A percentile compares a stretch with the other conserved stretches of the same genome.
These are phyloP conservation scores for Caenorhabditis drosophilae DNA, from an alignment of 2,888 invertebrate species.

Conservation along the genomic window DNA sequence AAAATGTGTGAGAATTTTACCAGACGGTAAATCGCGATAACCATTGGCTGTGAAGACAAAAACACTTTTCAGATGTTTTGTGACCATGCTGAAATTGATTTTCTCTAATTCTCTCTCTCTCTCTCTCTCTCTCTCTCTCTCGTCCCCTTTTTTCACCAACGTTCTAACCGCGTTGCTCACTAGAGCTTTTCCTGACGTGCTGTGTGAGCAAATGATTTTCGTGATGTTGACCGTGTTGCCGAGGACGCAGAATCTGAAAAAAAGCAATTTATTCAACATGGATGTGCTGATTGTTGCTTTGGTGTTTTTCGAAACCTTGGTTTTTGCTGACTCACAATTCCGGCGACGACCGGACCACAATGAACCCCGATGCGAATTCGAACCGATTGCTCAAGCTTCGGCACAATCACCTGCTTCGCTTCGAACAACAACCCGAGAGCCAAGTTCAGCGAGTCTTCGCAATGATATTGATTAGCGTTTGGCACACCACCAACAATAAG, in stretches of 20 bases:
- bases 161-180: conserved; percentile 59
- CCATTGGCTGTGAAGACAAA: conserved; percentile 61
- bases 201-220: conserved; percentile 44
- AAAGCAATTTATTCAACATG: too few species aligned
- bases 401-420: conserved; percentile 60
- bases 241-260: conserved; percentile 56
- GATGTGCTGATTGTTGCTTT: too few species aligned
- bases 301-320: too few species aligned
- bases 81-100: conserved; percentile 48
- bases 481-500: conserved; percentile 70
- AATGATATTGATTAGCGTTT: conserved; percentile 63
- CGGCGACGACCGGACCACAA: conserved; percentile 60
- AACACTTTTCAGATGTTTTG: conserved; percentile 47
- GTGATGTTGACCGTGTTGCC: conserved; percentile 60
- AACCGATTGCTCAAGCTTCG: conserved; percentile 54
- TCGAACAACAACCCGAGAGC: conserved; percentile 68
- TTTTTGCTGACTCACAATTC: conserved; percentile 59
- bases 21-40: conserved; percentile 52
- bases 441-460: conserved; percentile 65
- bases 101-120: neutral
- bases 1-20: conserved; percentile 56
- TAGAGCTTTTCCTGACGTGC: conserved; percentile 52
- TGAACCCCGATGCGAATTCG: conserved; percentile 57
- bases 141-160: too few species aligned
- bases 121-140: conserved; percentile 6